Evolutionary conservation across 2,113 vertebrate genomes (phyloP).

Genomic region (Solea solea): DNA sequence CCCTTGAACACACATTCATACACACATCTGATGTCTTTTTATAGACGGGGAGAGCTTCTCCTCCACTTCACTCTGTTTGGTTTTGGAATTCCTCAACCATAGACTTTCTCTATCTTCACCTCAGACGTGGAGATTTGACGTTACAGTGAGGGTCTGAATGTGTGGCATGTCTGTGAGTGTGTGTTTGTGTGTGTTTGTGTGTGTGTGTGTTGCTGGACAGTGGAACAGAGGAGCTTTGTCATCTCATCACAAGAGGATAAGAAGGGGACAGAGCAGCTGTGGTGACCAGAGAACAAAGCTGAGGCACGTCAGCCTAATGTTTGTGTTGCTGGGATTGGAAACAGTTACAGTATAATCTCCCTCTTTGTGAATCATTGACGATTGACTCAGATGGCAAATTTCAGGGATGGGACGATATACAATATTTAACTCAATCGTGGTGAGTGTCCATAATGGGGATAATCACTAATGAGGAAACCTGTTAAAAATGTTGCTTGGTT

Average conservation of each 20-base stretch:
- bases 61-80: conserved; percentile 49
- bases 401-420: not conserved
- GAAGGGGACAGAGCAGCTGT: conserved; percentile 32
- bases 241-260: conserved; percentile 26
- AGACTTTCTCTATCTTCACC: conserved; percentile 21
- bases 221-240: conserved; percentile 65
- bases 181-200: conserved; percentile 36
- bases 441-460: too few species aligned
- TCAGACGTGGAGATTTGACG: conserved; percentile 35
- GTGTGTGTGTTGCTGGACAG: conserved; percentile 7
- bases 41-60: conserved; percentile 32
- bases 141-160: conserved; percentile 20
- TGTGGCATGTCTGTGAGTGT: conserved; percentile 41
- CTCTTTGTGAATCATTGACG: conserved; percentile 35
- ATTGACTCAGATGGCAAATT: conserved; percentile 15
- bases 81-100: conserved; percentile 58
- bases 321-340: conserved; percentile 24
- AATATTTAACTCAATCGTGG: too few species aligned
- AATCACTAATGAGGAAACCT: too few species aligned
- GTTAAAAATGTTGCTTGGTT: too few species aligned
- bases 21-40: conserved; percentile 23
- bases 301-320: conserved; percentile 20
- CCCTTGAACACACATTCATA: conserved; percentile 3
- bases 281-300: conserved; percentile 35
- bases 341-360: conserved; percentile 7